Conservation (phyloP, 1,140 invertebrate genomes). For the Pomacea maculata region DNA sequence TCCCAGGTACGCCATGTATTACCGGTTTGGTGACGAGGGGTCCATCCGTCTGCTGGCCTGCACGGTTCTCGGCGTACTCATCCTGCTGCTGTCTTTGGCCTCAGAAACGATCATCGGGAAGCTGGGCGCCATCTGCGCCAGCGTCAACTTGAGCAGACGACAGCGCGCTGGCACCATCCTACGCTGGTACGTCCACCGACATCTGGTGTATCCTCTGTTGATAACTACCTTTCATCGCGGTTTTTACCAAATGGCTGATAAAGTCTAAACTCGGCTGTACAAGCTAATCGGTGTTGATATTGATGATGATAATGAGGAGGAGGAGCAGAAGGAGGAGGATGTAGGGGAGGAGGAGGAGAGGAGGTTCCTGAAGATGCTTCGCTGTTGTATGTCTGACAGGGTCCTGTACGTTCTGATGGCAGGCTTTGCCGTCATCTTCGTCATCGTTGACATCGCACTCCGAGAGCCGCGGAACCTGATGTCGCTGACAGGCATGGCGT, state of each 20-base stretch:
- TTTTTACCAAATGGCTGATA: too few species aligned
- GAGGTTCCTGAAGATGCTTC: too few species aligned
- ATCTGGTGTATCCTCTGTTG: too few species aligned
- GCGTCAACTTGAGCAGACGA: too few species aligned
- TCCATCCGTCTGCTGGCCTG: constrained; percentile 46
- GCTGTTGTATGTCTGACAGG: constrained; percentile 1
- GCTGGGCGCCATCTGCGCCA: not conserved
- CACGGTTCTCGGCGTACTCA: constrained; percentile 18
- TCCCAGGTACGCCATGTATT: constrained; percentile 36
- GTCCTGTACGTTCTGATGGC: constrained; percentile 18
- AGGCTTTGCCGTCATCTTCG: constrained; percentile 31
- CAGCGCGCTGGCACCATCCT: too few species aligned
- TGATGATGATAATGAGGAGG: too few species aligned
- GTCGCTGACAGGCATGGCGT: constrained; percentile 40
- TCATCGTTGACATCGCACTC: constrained; percentile 40
- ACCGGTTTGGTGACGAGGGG: constrained; percentile 51
- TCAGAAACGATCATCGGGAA: not conserved
- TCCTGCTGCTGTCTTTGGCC: not conserved
- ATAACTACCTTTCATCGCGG: too few species aligned
- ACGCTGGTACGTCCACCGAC: too few species aligned
- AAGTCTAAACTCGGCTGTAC: too few species aligned
- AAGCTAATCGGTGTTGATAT: too few species aligned
- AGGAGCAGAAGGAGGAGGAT: too few species aligned
- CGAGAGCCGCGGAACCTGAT: constrained; percentile 40
- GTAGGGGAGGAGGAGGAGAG: too few species aligned